These are phyloP conservation scores for Rhyacophila evoluta DNA, from an alignment of 2,888 invertebrate species.

Conservation along the genomic window DNA sequence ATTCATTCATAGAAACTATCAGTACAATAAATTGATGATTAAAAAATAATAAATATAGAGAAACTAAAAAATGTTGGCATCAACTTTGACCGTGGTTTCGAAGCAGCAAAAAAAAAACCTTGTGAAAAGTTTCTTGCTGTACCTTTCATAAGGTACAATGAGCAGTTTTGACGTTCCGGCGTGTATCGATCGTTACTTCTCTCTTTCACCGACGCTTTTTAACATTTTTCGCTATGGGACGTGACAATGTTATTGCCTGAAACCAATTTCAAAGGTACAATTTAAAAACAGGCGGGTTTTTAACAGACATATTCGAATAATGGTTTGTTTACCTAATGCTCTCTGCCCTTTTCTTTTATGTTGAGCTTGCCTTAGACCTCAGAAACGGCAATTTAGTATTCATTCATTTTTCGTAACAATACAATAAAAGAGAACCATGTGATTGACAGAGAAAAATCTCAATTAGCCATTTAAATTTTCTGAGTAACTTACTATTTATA, in stretches of 20 bases:
- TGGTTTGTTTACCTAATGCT: background rate
- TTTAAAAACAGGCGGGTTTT: background rate
- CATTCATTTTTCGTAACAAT: too few relatives aligned
- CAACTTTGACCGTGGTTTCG: background rate
- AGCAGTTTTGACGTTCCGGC: conserved; percentile 12
- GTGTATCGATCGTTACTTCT: conserved; percentile 11
- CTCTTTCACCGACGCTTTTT: background rate
- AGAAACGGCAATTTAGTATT: too few relatives aligned
- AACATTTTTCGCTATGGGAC: conserved; percentile 1
- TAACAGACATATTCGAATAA: background rate
- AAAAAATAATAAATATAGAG: too few relatives aligned
- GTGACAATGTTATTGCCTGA: conserved; percentile 13
- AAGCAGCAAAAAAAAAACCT: background rate
- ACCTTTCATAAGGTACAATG: conserved; percentile 16
- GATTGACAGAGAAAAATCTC: too few relatives aligned
- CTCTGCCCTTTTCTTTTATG: too few relatives aligned
- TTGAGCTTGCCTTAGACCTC: too few relatives aligned
- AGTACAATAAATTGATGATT: too few relatives aligned
- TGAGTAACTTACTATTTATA: too few relatives aligned
- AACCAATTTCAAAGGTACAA: background rate
- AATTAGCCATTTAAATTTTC: too few relatives aligned
- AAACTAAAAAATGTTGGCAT: background rate
- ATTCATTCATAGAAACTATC: too few relatives aligned
- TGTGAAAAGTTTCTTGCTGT: background rate
- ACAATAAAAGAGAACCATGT: too few relatives aligned